Percentiles rank a stretch among this genome's conserved stretches.
Conservation (phyloP, 2,888 invertebrate species). For the Drosophila yooni region DNA sequence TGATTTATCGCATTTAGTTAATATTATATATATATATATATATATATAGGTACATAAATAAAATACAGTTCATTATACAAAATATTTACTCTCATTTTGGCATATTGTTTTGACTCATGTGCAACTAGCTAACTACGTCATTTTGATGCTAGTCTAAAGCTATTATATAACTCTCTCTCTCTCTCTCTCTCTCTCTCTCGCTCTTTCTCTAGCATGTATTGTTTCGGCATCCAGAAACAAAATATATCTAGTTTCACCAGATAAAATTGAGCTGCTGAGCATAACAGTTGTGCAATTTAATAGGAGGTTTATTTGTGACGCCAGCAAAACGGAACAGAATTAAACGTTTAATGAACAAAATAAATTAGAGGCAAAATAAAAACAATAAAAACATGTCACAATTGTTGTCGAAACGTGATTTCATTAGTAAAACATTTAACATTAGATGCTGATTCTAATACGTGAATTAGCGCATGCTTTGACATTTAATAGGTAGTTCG, state of each 20-base stretch:
- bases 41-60: too few relatives aligned
- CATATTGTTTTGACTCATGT: slow-evolving; percentile 7
- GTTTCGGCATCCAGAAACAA: slow-evolving; percentile 48
- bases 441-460: slow-evolving; percentile 13
- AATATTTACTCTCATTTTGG: slow-evolving; percentile 3
- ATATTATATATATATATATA: slow-evolving; percentile 14
- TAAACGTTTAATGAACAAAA: slow-evolving; percentile 36
- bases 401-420: slow-evolving; percentile 44
- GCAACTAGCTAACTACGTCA: not conserved
- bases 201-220: not conserved
- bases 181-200: not conserved
- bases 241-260: slow-evolving; percentile 32
- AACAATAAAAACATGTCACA: slow-evolving; percentile 27
- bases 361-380: not conserved
- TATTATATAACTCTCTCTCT: slow-evolving; percentile 28
- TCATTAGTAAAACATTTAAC: slow-evolving; percentile 37
- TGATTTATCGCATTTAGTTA: slow-evolving; percentile 50
- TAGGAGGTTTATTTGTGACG: slow-evolving; percentile 43
- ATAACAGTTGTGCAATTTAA: slow-evolving; percentile 59
- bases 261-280: slow-evolving; percentile 9
- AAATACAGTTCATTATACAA: not conserved
- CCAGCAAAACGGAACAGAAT: slow-evolving; percentile 28
- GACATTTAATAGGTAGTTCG: slow-evolving; percentile 20
- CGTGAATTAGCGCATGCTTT: slow-evolving; percentile 20
- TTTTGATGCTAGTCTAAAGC: slow-evolving; percentile 16